phyloP scores from a whole-genome alignment of 2,113 vertebrate species.

The Hoplias malabaricus region DNA sequence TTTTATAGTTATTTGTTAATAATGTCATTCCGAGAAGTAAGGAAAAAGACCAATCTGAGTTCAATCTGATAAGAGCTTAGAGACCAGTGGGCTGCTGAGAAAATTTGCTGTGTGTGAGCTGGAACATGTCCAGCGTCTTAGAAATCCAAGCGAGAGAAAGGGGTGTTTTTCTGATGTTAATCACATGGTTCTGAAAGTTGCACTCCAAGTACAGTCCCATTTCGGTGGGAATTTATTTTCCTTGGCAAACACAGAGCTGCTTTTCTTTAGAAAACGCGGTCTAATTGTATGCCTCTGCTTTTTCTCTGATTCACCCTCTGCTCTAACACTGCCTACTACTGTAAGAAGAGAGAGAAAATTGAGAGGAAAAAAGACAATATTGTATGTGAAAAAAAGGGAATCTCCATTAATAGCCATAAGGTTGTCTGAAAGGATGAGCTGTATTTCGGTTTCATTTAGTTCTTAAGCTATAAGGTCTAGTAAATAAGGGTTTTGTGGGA shows the following conservation, averaged over 20 bases:
- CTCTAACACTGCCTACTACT: background rate
- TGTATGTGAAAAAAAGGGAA: background rate
- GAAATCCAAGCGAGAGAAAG: conserved; percentile 33
- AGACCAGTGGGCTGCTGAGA: conserved; percentile 25
- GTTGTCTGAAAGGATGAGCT: conserved; percentile 10
- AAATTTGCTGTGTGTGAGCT: conserved; percentile 33
- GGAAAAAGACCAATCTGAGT: conserved; percentile 30
- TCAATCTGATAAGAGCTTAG: conserved; percentile 59
- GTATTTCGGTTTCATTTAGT: conserved; percentile 8
- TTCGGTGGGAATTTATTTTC: conserved; percentile 64
- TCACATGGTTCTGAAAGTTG: conserved; percentile 60
- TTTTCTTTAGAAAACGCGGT: conserved; percentile 50
- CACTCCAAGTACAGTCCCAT: conserved; percentile 61
- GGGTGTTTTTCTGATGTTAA: conserved; percentile 66
- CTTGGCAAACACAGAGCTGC: conserved; percentile 59
- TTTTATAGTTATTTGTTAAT: conserved; percentile 46
- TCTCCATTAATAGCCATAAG: conserved; percentile 7
- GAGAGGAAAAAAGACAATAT: background rate
- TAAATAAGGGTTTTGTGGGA: background rate
- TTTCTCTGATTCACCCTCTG: conserved; percentile 24
- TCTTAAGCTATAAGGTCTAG: conserved; percentile 1
- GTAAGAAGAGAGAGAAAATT: background rate
- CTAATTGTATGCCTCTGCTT: conserved; percentile 28
- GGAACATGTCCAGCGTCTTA: conserved; percentile 42
- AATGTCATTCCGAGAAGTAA: conserved; percentile 40